Percentiles rank a stretch among this genome's conserved stretches.
Conservation (phyloP, 2,797 vertebrate species). For the Eulemur mongoz region DNA sequence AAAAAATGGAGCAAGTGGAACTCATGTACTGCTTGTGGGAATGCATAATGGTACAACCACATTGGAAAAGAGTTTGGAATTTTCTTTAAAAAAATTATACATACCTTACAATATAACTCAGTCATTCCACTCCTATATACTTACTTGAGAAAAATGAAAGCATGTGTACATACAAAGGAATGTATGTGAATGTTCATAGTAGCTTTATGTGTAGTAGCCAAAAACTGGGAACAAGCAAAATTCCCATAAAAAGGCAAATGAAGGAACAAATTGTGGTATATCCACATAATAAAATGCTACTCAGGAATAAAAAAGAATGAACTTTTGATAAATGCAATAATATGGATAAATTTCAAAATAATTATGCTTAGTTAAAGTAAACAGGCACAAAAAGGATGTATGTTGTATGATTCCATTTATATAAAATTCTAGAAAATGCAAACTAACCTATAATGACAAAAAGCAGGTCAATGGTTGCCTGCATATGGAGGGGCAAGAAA, state of each 20-base stretch:
- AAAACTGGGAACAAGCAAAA: neutral
- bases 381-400: neutral
- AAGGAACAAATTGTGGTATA: neutral
- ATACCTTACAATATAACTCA: neutral
- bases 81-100: neutral
- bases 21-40: neutral
- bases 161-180: neutral
- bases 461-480: neutral
- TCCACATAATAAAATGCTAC: neutral
- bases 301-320: neutral
- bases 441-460: neutral
- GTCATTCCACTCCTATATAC: neutral
- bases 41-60: neutral
- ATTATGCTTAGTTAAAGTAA: neutral
- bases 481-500: neutral
- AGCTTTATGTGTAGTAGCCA: neutral
- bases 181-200: neutral
- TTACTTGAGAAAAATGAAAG: neutral
- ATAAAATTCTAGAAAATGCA: neutral
- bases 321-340: neutral
- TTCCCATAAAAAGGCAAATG: neutral
- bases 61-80: neutral
- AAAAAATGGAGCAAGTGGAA: neutral
- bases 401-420: neutral
- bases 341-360: neutral